Evolutionary conservation across 2,113 vertebrate genomes (phyloP).

Genomic region (Symphodus melops): DNA sequence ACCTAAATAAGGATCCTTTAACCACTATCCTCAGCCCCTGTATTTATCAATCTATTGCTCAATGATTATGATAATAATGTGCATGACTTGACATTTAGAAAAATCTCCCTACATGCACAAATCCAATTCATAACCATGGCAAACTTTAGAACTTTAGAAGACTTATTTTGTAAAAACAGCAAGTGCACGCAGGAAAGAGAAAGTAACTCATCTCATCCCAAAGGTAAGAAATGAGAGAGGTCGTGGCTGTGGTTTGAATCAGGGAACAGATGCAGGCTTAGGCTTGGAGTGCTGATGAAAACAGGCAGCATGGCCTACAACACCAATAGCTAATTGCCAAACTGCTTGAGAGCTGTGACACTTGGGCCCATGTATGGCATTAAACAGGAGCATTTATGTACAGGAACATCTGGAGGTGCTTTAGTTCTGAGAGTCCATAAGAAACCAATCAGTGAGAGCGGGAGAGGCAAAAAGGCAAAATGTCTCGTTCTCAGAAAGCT

Average conservation of each 20-base stretch:
- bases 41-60: too few relatives aligned
- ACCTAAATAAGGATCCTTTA: too few relatives aligned
- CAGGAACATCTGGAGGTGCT: conserved; percentile 41
- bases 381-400: conserved; percentile 6
- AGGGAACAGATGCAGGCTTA: conserved; percentile 20
- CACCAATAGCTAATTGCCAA: conserved; percentile 15
- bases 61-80: too few relatives aligned
- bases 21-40: too few relatives aligned
- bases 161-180: neutral
- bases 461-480: conserved; percentile 6
- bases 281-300: conserved; percentile 11
- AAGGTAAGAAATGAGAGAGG: neutral
- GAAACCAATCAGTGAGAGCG: conserved; percentile 7
- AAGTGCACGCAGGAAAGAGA: neutral
- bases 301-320: conserved; percentile 11
- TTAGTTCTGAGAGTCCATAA: conserved; percentile 27
- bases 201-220: neutral
- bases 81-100: too few relatives aligned
- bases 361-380: conserved; percentile 17
- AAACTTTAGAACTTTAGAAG: neutral
- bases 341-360: conserved; percentile 20
- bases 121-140: too few relatives aligned
- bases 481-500: neutral
- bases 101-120: too few relatives aligned
- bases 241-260: neutral